Evolutionary conservation across 2,113 vertebrate genomes (phyloP), one percentile per base, ranked within the genome.

Genomic region (Rhadina sibilatrix): DNA sequence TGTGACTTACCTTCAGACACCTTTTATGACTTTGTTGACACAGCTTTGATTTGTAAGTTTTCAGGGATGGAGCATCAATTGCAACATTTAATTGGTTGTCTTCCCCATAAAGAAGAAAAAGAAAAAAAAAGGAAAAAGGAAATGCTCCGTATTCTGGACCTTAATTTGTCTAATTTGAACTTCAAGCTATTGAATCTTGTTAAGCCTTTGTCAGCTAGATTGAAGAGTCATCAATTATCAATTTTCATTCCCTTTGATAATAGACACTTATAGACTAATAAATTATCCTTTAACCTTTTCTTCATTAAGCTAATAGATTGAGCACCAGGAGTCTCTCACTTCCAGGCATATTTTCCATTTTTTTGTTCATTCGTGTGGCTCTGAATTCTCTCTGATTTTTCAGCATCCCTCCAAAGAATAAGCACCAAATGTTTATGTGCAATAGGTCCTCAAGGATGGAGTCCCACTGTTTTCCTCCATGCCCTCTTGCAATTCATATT

Each of bases 271-370:
- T 69, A 95, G 94, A 88, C 93, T 95, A 94, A 96, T 97, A 94
- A 96, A 95, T 97, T 94, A 96, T 96, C 90, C 94, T 90, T 95
- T 96, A 97, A 96, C 94, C 90, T 97, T 96, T 95, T 95, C 85
- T 94, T 97, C 91, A 88, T 95, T 96, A 88, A 94, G 92, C 83
- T 96, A 97, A 94, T 94, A 93, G 85, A 93, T 93, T 66, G 88
- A 97, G 82, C 93, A 81, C 93, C 71, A 86, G 83, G 59, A 95
- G 75, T 77, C 79, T 93, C 87, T 96, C 60, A 96, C 85, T 96
- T 96, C 75, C 74, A 96, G 92, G 93, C 90, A 66, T 94, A 90
- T 92, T 94, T 95, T 94, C 90, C 64, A 30, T 49, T 89, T 83
- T 95, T 92, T 93, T 65, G 44, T 91, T 93, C 46, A 2, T 93